Base-by-base conservation (phyloP, 2,797 vertebrate species). In the Perodicticus potto region DNA sequence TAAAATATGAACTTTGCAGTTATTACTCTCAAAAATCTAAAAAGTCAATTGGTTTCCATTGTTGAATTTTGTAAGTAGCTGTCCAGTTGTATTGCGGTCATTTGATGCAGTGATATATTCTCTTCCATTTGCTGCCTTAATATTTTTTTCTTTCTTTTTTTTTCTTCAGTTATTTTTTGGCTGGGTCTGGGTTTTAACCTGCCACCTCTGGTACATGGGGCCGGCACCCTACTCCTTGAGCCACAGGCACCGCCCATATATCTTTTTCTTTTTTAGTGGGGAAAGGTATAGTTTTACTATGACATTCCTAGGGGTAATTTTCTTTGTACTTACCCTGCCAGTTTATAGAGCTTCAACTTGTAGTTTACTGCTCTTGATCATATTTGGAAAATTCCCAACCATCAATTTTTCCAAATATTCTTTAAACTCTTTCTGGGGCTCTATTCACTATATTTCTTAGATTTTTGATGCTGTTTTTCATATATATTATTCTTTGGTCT, bases 291-390 rank as follows among this genome's bases (percentile, higher is more conserved):
- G 2, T 61, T 78, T 63, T 61, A n/a, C 29, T 59, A 5, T 89
- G 8, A 89, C 37, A 83, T 13, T 19, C 25, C 9, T 43, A 37
- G 32, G 9, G 43, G 7, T 49, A 53, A 7, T 78, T 90, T 94
- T 20, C 78, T 94, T 94, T 90, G 40, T 63, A 25, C 49, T 43
- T 90, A 61, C 32, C 78, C 73, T 63, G 32, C 63, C 63, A 78
- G 10, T 70, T 85, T 90, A 40, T 78, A 43, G 27, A 19, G 5
- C 32, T 78, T 72, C 16, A 78, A 70, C 34, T 59, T 72, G 11
- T 80, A 43, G 14, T 82, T 82, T 53, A 17, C 37, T 78, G 7
- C 32, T 85, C 27, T 85, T 53, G n/a, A n/a, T 63, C 10, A n/a
- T 78, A 70, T 72, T 85, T 94, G 22, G 23, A 72, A 86, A 53